A percentile compares a stretch with the other conserved stretches of the same genome.
phyloP scores from a whole-genome alignment of 2,113 vertebrate species.

The Phalacrocorax carbo region DNA sequence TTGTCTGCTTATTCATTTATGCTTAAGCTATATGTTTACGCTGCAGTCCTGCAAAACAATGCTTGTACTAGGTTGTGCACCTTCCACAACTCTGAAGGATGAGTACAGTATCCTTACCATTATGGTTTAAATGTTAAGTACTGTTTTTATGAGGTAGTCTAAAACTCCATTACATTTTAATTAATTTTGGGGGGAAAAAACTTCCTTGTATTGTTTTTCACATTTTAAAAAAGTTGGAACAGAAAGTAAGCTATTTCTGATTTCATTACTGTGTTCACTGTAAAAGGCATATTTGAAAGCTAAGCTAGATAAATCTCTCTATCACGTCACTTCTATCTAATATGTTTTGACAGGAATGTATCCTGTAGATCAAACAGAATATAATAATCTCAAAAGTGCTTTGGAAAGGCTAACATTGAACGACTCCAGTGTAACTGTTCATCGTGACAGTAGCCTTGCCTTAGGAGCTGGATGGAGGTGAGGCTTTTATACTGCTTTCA shows the following conservation, averaged over 20 bases:
- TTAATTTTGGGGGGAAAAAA: neutral
- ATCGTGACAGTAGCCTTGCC: conserved; percentile 91
- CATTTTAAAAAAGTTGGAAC: neutral
- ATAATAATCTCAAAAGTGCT: conserved; percentile 87
- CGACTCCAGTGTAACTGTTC: conserved; percentile 92
- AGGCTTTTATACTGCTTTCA: conserved; percentile 3
- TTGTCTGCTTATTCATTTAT: neutral
- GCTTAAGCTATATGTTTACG: neutral
- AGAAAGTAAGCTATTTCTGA: neutral
- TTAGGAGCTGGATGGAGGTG: conserved; percentile 97
- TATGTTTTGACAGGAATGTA: conserved; percentile 84
- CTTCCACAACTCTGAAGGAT: neutral
- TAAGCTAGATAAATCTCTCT: neutral
- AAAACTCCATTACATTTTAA: neutral
- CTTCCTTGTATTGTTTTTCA: neutral
- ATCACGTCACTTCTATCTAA: neutral
- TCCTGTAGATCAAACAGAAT: conserved; percentile 93
- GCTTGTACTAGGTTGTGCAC: neutral
- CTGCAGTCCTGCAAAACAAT: neutral
- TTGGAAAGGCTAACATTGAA: conserved; percentile 93
- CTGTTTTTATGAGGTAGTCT: neutral
- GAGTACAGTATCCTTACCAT: neutral
- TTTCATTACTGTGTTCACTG: neutral
- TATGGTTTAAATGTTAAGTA: neutral
- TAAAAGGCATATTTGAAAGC: neutral